Conservation (phyloP, 2,888 invertebrate genomes). For the Amblyjoppa fuscipennis region DNA sequence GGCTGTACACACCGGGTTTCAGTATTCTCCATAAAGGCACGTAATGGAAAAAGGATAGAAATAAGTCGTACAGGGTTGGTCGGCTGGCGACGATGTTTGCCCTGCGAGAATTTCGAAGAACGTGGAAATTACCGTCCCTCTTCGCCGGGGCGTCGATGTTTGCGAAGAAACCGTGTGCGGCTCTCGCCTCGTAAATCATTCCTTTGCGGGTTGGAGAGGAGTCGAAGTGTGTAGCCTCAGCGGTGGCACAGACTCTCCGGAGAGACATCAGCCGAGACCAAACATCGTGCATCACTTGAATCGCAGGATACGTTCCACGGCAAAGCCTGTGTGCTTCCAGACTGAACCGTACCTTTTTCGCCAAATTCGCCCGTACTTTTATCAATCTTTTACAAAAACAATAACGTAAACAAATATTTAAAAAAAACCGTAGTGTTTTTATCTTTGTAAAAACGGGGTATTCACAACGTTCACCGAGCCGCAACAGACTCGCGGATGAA, state of each 20-base stretch:
- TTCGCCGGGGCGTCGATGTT: slow-evolving; percentile 43
- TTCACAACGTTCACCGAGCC: slow-evolving; percentile 22
- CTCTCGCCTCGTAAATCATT: slow-evolving; percentile 67
- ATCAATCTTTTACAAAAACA: background rate
- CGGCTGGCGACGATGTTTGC: slow-evolving; percentile 55
- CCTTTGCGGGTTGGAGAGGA: slow-evolving; percentile 46
- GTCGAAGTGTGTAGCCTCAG: slow-evolving; percentile 20
- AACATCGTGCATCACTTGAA: slow-evolving; percentile 65
- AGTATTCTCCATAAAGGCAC: background rate
- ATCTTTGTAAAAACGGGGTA: background rate
- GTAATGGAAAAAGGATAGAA: slow-evolving; percentile 18
- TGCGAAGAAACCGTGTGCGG: slow-evolving; percentile 58
- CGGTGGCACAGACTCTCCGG: slow-evolving; percentile 51
- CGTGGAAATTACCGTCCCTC: slow-evolving; percentile 26
- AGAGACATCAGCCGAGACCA: slow-evolving; percentile 54
- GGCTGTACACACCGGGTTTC: background rate
- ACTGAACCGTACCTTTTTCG: slow-evolving; percentile 20
- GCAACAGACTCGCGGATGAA: slow-evolving; percentile 16
- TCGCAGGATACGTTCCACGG: slow-evolving; percentile 26
- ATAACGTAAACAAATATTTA: background rate
- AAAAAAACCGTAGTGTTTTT: background rate
- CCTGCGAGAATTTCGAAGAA: slow-evolving; percentile 24
- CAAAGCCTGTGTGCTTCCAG: slow-evolving; percentile 18
- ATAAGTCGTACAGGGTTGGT: slow-evolving; percentile 23
- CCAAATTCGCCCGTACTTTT: background rate